Evolutionary conservation across 2,888 invertebrate species (phyloP), one percentile per base, ranked within the genome.

Genomic region (Spilosoma lubricipeda): DNA sequence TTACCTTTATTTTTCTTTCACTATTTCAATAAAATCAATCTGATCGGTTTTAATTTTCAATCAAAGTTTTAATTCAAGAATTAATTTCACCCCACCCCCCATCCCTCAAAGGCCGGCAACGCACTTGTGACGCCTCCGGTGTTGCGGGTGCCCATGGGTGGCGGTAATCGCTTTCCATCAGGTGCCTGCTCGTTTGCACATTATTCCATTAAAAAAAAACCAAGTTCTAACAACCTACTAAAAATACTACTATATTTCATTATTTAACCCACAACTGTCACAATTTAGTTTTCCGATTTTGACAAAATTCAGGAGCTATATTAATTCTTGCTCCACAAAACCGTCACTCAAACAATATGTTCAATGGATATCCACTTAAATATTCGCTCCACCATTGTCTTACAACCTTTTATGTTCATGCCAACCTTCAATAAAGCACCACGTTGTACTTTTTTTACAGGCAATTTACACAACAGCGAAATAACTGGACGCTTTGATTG

Each of bases 401-500:
- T 67, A 67, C n/a, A 45, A 36, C 33, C 59, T 74, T 74, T 67
- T 63, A 63, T 59, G 18, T 59, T 70, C 9, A 36, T 33, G 27
- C 15, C 33, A 70, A 63, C 52, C 66, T 30, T 64, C 45, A 67
- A 42, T 56, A 36, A 73, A 77, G 74, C 74, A 63, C 18, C 63
- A 18, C 18, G 66, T 73, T 42, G 23, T n/a, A 39, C 48, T 63
- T 70, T 73, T 56, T 74, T 77, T 66, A 69, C 36, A 77, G 36
- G 71, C 64, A 77, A 83, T 76, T 83, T 82, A 67, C 52, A 52
- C 33, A 56, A 70, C 59, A 71, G 56, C 56, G 73, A 77, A 81
- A 76, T 72, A 74, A 48, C 45, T 48, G 33, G 20, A 33, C 45
- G 63, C 15, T 70, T 83, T 84, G 80, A 82, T 80, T 80, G 84